Conservation (phyloP, 2,797 vertebrate genomes). For the Hoplostethus mediterraneus region DNA sequence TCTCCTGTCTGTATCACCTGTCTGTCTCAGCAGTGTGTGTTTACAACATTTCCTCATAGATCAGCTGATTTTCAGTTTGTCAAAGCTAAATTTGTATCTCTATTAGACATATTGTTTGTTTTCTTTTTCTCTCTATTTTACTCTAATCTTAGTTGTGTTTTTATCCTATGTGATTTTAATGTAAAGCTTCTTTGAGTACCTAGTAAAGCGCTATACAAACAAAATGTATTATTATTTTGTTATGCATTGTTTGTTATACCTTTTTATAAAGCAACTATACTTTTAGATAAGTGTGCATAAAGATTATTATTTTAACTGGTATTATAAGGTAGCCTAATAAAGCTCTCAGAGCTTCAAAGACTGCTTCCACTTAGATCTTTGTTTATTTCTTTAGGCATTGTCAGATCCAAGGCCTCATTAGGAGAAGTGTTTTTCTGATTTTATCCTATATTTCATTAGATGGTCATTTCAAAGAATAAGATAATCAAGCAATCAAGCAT, state of each 20-base stretch:
- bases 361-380: background rate
- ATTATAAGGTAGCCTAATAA: background rate
- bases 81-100: too few species aligned
- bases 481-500: background rate
- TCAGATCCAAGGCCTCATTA: conserved; percentile 30
- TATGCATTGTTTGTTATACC: background rate
- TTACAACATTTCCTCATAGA: too few species aligned
- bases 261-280: background rate
- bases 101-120: background rate
- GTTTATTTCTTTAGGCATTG: background rate
- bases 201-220: too few species aligned
- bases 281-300: background rate
- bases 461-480: conserved; percentile 9
- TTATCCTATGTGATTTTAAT: too few species aligned
- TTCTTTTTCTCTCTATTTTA: background rate
- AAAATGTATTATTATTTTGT: background rate
- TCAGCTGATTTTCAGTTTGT: too few species aligned
- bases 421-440: conserved; percentile 1
- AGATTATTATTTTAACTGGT: background rate
- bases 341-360: conserved; percentile 9
- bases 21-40: too few species aligned
- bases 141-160: too few species aligned
- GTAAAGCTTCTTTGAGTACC: too few species aligned
- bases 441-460: conserved; percentile 10
- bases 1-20: too few species aligned